Evolutionary conservation across 1,140 invertebrate genomes (phyloP).

Genomic region (Schlechtendalia chinensis): DNA sequence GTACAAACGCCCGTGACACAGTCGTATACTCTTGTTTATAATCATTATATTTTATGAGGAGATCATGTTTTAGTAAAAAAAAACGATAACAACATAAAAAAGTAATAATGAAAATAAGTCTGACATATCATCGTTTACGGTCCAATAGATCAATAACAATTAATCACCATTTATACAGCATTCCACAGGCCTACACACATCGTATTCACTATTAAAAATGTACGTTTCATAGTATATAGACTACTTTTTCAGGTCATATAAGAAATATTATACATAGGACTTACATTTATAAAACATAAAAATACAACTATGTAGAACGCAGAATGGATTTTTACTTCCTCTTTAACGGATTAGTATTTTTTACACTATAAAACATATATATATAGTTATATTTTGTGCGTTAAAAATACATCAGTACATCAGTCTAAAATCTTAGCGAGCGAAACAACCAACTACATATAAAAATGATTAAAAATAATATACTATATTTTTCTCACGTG

Average conservation of each 20-base stretch:
- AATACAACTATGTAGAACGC: too few species aligned
- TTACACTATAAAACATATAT: too few species aligned
- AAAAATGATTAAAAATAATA: too few species aligned
- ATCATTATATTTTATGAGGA: neutral
- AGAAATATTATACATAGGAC: neutral
- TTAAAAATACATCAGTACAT: too few species aligned
- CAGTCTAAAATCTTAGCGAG: too few species aligned
- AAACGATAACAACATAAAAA: neutral
- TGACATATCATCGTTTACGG: slow-evolving; percentile 23
- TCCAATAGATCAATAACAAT: slow-evolving; percentile 17
- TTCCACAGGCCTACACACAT: neutral
- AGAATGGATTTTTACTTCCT: neutral
- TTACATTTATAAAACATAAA: neutral
- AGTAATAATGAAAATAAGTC: neutral
- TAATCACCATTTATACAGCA: slow-evolving; percentile 10
- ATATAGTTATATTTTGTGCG: too few species aligned
- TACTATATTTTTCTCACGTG: too few species aligned
- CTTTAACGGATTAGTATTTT: neutral
- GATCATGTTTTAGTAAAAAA: slow-evolving; percentile 22
- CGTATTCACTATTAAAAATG: slow-evolving; percentile 4
- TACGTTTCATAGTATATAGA: neutral
- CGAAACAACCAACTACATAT: too few species aligned
- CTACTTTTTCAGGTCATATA: neutral
- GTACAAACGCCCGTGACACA: slow-evolving; percentile 17
- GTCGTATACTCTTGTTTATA: neutral